Conservation (phyloP, 2,113 vertebrate species). For the Scophthalmus maximus region DNA sequence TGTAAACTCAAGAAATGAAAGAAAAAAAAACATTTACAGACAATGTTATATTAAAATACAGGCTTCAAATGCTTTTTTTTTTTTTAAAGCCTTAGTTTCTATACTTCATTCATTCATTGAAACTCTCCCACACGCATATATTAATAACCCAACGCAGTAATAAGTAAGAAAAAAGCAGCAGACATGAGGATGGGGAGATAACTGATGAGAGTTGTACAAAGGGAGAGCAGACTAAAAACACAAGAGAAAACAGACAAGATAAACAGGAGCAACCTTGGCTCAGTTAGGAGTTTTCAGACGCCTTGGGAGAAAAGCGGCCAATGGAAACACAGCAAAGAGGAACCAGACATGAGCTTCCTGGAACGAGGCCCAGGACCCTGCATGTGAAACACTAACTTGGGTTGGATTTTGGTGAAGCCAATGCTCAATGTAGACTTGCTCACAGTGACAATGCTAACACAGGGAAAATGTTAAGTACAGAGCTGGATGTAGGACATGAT, state of each 20-base stretch:
- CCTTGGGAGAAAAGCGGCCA: slow-evolving; percentile 31
- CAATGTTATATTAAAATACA: background rate
- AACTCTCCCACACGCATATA: slow-evolving; percentile 16
- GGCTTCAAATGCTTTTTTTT: background rate
- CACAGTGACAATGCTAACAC: background rate
- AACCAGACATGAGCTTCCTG: slow-evolving; percentile 43
- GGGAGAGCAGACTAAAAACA: slow-evolving; percentile 46
- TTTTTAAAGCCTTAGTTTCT: background rate
- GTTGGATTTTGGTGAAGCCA: slow-evolving; percentile 31
- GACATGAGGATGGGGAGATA: slow-evolving; percentile 24
- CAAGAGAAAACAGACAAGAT: slow-evolving; percentile 51
- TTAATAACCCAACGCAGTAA: slow-evolving; percentile 13
- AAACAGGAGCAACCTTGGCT: slow-evolving; percentile 50
- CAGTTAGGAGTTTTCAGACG: slow-evolving; percentile 26
- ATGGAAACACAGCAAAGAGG: slow-evolving; percentile 38
- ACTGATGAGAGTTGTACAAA: slow-evolving; percentile 26
- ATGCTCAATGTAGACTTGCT: slow-evolving; percentile 42
- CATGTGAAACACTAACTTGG: slow-evolving; percentile 42
- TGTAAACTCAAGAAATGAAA: too few relatives aligned
- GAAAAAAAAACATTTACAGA: slow-evolving; percentile 8
- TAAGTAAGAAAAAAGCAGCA: slow-evolving; percentile 21
- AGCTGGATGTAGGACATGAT: too few relatives aligned
- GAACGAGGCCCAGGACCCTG: slow-evolving; percentile 20
- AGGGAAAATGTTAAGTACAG: background rate
- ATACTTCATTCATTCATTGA: slow-evolving; percentile 2